Conservation (phyloP, 2,797 vertebrate genomes). For the Triplophysa bombifrons region DNA sequence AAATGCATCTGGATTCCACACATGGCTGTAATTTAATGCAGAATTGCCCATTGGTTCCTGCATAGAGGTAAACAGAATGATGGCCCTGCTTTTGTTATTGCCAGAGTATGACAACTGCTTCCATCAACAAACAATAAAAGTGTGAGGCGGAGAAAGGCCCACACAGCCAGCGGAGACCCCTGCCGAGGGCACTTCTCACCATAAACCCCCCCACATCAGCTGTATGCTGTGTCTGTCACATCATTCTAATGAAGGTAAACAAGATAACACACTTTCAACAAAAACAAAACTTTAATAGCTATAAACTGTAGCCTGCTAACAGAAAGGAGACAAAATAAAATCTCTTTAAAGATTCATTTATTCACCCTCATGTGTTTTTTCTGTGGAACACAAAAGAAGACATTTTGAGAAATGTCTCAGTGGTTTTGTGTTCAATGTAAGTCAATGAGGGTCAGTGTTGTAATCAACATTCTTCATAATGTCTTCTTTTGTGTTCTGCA, state of each 20-base stretch:
- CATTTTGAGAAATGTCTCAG: too few relatives aligned
- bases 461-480: too few relatives aligned
- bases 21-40: slow-evolving; percentile 83
- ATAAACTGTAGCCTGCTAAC: too few relatives aligned
- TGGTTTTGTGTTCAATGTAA: too few relatives aligned
- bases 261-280: background rate
- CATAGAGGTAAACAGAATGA: slow-evolving; percentile 80
- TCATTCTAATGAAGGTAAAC: slow-evolving; percentile 31
- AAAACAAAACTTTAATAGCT: background rate
- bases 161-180: slow-evolving; percentile 55
- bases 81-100: slow-evolving; percentile 79
- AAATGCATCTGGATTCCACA: slow-evolving; percentile 73
- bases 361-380: too few relatives aligned
- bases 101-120: slow-evolving; percentile 84
- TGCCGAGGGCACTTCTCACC: slow-evolving; percentile 69
- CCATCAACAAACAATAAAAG: slow-evolving; percentile 76
- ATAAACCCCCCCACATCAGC: slow-evolving; percentile 31
- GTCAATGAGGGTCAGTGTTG: too few relatives aligned
- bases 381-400: too few relatives aligned
- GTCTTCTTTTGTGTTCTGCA: too few relatives aligned
- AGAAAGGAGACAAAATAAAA: too few relatives aligned
- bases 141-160: slow-evolving; percentile 57
- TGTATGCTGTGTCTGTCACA: slow-evolving; percentile 38
- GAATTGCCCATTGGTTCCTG: slow-evolving; percentile 82
- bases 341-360: too few relatives aligned